Conservation (phyloP, 1,140 invertebrate species). For the Atopsyche davidsoni region DNA sequence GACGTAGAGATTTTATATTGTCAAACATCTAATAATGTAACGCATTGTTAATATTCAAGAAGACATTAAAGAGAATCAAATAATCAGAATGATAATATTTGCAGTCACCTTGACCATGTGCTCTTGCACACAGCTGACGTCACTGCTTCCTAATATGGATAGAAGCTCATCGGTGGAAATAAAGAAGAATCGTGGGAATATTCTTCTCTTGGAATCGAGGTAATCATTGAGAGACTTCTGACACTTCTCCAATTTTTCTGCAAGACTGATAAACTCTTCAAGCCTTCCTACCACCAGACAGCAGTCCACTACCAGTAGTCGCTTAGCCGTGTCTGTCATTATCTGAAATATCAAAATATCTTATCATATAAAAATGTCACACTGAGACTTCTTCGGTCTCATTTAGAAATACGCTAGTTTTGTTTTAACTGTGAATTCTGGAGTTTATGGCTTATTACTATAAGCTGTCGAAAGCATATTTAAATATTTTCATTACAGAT, state of each 20-base stretch:
- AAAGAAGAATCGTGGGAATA: conserved; percentile 88
- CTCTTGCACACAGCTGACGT: conserved; percentile 74
- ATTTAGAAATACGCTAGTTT: neutral
- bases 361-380: conserved; percentile 3
- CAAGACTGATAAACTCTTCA: conserved; percentile 67
- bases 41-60: neutral
- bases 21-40: conserved; percentile 72
- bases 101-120: conserved; percentile 78
- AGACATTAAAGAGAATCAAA: neutral
- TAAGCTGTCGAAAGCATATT: no score
- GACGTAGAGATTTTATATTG: conserved; percentile 70
- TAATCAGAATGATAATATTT: neutral
- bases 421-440: no score
- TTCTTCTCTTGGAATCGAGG: conserved; percentile 75
- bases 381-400: neutral
- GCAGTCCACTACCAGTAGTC: conserved; percentile 68
- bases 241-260: conserved; percentile 72
- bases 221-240: conserved; percentile 89
- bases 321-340: conserved; percentile 74
- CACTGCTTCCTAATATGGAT: conserved; percentile 79
- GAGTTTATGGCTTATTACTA: no score
- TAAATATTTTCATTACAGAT: no score
- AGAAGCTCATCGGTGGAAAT: conserved; percentile 89
- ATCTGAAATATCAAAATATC: conserved; percentile 48
- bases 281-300: conserved; percentile 67